Base-by-base conservation (phyloP, 2,113 vertebrate species). In the Acrocephalus arundinaceus region DNA sequence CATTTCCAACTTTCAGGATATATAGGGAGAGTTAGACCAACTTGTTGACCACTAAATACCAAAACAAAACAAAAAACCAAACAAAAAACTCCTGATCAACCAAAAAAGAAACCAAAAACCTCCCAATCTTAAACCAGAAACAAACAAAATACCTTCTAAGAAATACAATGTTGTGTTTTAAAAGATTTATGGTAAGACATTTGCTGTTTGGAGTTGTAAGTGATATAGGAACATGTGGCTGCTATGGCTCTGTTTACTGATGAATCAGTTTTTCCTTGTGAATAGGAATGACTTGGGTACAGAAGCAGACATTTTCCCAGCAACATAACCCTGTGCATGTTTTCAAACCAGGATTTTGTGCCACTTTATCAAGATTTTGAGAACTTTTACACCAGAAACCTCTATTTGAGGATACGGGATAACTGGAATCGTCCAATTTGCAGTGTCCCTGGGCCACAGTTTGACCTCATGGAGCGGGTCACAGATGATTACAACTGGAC, bases 331-430 rank as follows among this genome's bases (percentile, higher is more conserved):
- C 49, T 96, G 28, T 96, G 28, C 54, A 48, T 98, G 67, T 98
- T 87, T 97, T 78, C 63, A 61, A 82, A 92, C 91, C 80, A 99
- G 99, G 98, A 99, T 92, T 99, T 99, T 95, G 98, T 99, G 85
- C 99, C 99, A 10, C 98, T 99, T 74, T 99, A 99, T 96, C 99
- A 99, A 98, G 99, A 99, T 93, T 99, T 99, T 98, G 99, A 99
- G 97, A 99, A 99, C 97, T 99, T 99, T 97, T 99, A 98, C 94
- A 99, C 97, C 24, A 97, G 99, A 73, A 99, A 99, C 70, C 95
- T 99, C 87, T 99, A 99, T 96, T 98, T 99, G 98, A 98, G 99
- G 94, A 98, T 99, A 89, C 98, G 99, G 86, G 99, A 99, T 97
- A 99, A 98, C 96, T 99, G 99, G 99, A 99, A 99, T 91, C 98